These are phyloP conservation scores for Stichopus chloronotus DNA, from an alignment of 35 echinoderm and acorn worm genomes.

Conservation along the genomic window DNA sequence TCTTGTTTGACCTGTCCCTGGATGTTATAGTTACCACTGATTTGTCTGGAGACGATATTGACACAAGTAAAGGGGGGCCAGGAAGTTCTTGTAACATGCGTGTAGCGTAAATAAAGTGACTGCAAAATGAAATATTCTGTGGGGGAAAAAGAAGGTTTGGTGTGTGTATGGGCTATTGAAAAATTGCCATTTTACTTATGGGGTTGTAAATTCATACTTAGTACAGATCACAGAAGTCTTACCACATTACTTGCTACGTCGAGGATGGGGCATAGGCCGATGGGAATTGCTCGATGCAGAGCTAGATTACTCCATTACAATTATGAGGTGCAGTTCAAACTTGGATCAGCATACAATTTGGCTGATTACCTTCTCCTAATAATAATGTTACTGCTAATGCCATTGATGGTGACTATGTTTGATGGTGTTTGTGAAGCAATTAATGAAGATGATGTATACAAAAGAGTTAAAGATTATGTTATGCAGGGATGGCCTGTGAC, in stretches of 20 bases:
- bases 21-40: conserved; percentile 16
- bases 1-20: background rate
- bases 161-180: conserved; percentile 28
- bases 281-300: conserved; percentile 57
- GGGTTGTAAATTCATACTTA: background rate
- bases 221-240: background rate
- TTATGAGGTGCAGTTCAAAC: too few species aligned
- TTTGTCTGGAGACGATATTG: background rate
- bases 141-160: conserved; percentile 15
- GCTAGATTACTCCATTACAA: conserved; percentile 38
- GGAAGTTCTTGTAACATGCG: conserved; percentile 19
- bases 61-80: conserved; percentile 11
- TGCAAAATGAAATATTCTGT: conserved; percentile 27
- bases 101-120: background rate
- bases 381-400: background rate
- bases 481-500: too few species aligned
- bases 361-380: conserved; percentile 31
- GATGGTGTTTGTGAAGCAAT: background rate
- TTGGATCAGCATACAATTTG: conserved; percentile 7
- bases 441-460: background rate
- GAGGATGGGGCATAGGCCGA: conserved; percentile 57
- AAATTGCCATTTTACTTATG: conserved; percentile 46
- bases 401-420: background rate
- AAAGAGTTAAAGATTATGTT: too few species aligned
- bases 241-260: too few species aligned